Evolutionary conservation across 2,113 vertebrate genomes (phyloP).

Genomic region (Poeciliopsis turrubarensis): DNA sequence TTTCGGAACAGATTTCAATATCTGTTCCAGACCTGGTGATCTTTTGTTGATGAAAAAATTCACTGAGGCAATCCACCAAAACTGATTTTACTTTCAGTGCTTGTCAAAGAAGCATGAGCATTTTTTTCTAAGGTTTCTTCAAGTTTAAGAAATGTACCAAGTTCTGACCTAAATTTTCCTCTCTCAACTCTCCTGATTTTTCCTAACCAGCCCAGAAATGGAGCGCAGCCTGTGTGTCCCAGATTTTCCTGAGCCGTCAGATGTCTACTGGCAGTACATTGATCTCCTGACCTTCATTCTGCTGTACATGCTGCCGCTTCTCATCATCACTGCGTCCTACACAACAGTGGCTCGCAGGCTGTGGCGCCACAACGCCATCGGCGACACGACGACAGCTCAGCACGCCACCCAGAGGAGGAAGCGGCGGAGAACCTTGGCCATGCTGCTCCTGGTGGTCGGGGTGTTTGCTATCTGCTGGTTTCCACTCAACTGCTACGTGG

Average conservation of each 20-base stretch:
- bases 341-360: conserved; percentile 87
- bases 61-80: no score
- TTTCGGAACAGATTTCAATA: no score
- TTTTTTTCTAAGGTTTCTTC: not conserved
- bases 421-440: conserved; percentile 90
- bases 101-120: no score
- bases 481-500: conserved; percentile 93
- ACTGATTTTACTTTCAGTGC: no score
- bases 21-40: no score
- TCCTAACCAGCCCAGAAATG: conserved; percentile 79
- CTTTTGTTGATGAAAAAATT: no score
- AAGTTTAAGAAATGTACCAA: not conserved
- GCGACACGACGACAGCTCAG: conserved; percentile 89
- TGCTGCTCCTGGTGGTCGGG: conserved; percentile 91
- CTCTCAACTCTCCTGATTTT: not conserved
- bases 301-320: conserved; percentile 90
- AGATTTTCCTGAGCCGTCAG: conserved; percentile 91
- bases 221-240: conserved; percentile 90
- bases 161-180: no score
- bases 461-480: conserved; percentile 95
- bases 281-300: conserved; percentile 90
- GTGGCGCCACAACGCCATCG: conserved; percentile 88
- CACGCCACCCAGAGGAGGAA: conserved; percentile 85
- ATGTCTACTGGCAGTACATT: conserved; percentile 93
- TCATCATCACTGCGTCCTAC: conserved; percentile 90